Evolutionary conservation across 2,888 invertebrate species (phyloP).

Genomic region (Drosophila meridiana): DNA sequence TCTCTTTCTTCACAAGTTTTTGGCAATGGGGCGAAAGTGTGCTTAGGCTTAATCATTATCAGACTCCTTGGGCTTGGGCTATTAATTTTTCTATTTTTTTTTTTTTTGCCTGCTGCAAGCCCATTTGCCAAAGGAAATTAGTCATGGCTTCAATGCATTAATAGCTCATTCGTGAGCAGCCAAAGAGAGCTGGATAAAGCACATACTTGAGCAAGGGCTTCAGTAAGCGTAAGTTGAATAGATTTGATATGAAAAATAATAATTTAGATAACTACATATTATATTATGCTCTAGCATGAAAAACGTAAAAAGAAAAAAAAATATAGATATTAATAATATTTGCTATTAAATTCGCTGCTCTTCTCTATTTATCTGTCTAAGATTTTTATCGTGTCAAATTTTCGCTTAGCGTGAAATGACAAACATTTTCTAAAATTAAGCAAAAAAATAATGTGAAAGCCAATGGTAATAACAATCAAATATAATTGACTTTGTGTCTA

Average conservation of each 20-base stretch:
- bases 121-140: conserved; percentile 32
- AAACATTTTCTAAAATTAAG: not conserved
- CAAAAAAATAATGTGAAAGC: not conserved
- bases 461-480: not conserved
- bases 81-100: conserved; percentile 6
- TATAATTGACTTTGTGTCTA: not conserved
- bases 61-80: conserved; percentile 15
- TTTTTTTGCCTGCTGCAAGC: conserved; percentile 12
- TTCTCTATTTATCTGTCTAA: not conserved
- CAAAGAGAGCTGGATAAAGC: conserved; percentile 16
- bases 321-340: not conserved
- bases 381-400: not conserved
- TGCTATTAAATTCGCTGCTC: not conserved
- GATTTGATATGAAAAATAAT: not conserved
- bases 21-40: conserved; percentile 56
- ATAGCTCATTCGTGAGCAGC: conserved; percentile 47
- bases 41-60: conserved; percentile 21
- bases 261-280: no score
- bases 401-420: not conserved
- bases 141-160: conserved; percentile 44
- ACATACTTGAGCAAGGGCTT: conserved; percentile 32
- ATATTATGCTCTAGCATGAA: not conserved
- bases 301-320: not conserved
- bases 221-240: conserved; percentile 1
- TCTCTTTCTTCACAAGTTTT: conserved; percentile 27